Evolutionary conservation across 2,888 invertebrate genomes (phyloP).

Genomic region (Caenorhabditis sp.): DNA sequence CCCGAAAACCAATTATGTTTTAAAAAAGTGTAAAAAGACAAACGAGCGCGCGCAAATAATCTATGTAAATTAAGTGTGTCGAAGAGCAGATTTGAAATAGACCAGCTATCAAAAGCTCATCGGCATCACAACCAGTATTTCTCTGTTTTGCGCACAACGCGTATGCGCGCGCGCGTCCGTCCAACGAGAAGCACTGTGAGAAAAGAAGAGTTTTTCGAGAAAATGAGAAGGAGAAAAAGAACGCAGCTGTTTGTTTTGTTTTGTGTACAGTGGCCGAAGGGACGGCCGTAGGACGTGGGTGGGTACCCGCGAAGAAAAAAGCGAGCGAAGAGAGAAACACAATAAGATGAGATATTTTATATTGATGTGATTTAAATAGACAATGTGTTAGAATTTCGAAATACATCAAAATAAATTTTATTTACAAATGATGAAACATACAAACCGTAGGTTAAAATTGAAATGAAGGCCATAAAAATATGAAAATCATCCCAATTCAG

Average conservation of each 20-base stretch:
- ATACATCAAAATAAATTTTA: constrained; percentile 6
- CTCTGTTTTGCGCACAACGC: background rate
- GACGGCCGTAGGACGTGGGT: background rate
- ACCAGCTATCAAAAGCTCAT: background rate
- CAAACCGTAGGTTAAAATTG: background rate
- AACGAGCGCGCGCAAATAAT: background rate
- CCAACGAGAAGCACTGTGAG: background rate
- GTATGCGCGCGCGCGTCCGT: background rate
- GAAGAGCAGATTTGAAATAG: background rate
- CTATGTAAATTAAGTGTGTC: background rate
- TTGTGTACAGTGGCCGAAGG: background rate
- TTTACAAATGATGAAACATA: constrained; percentile 2
- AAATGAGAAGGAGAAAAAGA: background rate
- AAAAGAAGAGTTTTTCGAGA: background rate
- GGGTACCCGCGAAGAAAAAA: constrained; percentile 7
- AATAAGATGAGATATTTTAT: background rate
- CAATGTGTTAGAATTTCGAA: background rate
- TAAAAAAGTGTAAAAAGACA: background rate
- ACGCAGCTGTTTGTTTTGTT: constrained; percentile 1
- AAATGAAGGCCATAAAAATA: background rate
- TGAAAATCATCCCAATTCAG: constrained; percentile 5
- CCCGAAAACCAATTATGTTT: background rate
- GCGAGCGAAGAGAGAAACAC: constrained; percentile 6
- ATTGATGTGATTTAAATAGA: background rate
- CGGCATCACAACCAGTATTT: background rate